A percentile compares a stretch with the other conserved stretches of the same genome.
Evolutionary conservation across 1,140 invertebrate species (phyloP).

Genomic region (Atta colombica): DNA sequence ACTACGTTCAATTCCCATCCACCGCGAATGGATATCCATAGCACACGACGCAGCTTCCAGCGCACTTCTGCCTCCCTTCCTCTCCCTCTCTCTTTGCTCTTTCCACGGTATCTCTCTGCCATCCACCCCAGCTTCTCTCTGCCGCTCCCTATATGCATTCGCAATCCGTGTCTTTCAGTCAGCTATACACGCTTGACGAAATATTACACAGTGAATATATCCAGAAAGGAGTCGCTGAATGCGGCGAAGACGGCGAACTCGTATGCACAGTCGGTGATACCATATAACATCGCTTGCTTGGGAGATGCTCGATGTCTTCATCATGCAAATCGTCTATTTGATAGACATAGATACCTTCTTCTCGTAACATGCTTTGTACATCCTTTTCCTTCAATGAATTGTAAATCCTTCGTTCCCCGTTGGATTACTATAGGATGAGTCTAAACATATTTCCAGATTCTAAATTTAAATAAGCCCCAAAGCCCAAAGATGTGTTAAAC

Average conservation of each 20-base stretch:
- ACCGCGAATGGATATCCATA: slow-evolving; percentile 81
- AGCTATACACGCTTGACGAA: slow-evolving; percentile 79
- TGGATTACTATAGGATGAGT: too few relatives aligned
- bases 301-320: slow-evolving; percentile 50
- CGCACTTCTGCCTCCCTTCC: slow-evolving; percentile 53
- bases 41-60: slow-evolving; percentile 70
- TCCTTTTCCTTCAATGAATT: slow-evolving; percentile 22
- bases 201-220: slow-evolving; percentile 81
- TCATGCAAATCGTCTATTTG: slow-evolving; percentile 46
- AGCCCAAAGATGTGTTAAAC: background rate
- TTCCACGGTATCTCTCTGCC: slow-evolving; percentile 49
- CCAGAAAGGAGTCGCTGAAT: slow-evolving; percentile 59
- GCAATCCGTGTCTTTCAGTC: slow-evolving; percentile 83
- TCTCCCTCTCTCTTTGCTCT: slow-evolving; percentile 52
- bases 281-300: slow-evolving; percentile 26
- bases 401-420: background rate
- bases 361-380: background rate
- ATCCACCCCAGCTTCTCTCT: slow-evolving; percentile 50
- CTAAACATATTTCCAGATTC: background rate
- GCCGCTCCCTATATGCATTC: slow-evolving; percentile 75
- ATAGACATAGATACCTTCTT: background rate
- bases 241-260: slow-evolving; percentile 34
- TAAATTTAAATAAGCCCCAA: slow-evolving; percentile 4
- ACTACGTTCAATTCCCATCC: slow-evolving; percentile 80
- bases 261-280: slow-evolving; percentile 40